These are phyloP conservation scores for Eupsilia transversa DNA, from an alignment of 2,888 invertebrate species.

Conservation along the genomic window DNA sequence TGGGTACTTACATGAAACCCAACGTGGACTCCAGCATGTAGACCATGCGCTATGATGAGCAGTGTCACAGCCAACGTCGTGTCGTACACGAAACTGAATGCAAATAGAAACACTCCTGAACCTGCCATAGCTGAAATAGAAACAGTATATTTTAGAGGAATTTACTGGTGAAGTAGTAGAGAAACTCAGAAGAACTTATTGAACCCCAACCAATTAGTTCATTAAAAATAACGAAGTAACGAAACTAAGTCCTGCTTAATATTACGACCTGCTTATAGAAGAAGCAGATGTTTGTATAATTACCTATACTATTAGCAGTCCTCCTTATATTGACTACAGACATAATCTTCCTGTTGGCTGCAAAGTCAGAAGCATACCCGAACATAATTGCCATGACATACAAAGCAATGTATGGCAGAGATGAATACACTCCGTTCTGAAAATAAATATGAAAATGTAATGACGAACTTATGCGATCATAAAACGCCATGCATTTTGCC, in stretches of 20 bases:
- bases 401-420: constrained; percentile 88
- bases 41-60: constrained; percentile 90
- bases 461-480: background rate
- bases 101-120: constrained; percentile 83
- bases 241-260: background rate
- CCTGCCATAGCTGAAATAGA: constrained; percentile 75
- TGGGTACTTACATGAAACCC: constrained; percentile 90
- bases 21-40: constrained; percentile 91
- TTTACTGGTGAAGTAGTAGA: background rate
- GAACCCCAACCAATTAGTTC: background rate
- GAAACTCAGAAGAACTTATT: background rate
- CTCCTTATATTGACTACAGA: constrained; percentile 77
- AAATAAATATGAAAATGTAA: constrained; percentile 36
- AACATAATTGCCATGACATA: constrained; percentile 83
- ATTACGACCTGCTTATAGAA: background rate
- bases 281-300: constrained; percentile 50
- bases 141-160: background rate
- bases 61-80: constrained; percentile 86
- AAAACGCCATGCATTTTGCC: background rate
- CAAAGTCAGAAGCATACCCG: constrained; percentile 75
- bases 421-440: constrained; percentile 88
- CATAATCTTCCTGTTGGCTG: constrained; percentile 75
- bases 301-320: constrained; percentile 86
- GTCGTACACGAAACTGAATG: constrained; percentile 83
- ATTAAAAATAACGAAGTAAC: background rate